phyloP scores from a whole-genome alignment of 2,113 vertebrate species.

The Salminus brasiliensis region DNA sequence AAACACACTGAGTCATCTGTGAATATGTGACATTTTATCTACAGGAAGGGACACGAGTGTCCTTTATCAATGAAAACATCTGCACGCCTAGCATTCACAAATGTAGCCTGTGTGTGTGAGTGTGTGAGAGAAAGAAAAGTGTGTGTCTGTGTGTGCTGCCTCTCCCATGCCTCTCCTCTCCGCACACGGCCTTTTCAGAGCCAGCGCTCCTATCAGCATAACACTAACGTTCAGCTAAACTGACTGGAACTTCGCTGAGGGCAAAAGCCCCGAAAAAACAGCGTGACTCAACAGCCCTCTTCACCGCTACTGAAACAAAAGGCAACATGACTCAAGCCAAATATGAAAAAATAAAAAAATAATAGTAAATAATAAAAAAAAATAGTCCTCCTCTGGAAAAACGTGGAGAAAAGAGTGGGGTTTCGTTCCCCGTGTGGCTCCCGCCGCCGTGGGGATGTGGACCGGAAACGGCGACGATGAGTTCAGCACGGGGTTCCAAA shows the following conservation, averaged over 20 bases:
- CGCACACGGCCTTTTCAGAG: not conserved
- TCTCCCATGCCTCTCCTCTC: not conserved
- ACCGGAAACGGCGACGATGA: not conserved
- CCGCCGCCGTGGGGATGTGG: not conserved
- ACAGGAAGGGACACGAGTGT: not conserved
- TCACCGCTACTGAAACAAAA: not conserved
- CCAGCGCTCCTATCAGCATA: slow-evolving; percentile 23
- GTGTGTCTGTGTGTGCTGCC: not conserved
- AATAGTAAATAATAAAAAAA: not conserved
- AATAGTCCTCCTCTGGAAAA: not conserved
- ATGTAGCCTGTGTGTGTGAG: not conserved
- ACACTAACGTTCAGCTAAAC: slow-evolving; percentile 21
- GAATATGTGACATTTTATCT: slow-evolving; percentile 25
- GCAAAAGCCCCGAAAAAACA: slow-evolving; percentile 19
- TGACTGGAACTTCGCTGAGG: slow-evolving; percentile 20
- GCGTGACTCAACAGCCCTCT: slow-evolving; percentile 16
- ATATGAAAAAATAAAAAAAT: not conserved
- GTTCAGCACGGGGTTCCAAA: not conserved
- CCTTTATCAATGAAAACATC: slow-evolving; percentile 25
- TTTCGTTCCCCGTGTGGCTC: not conserved
- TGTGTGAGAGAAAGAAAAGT: not conserved
- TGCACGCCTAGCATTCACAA: not conserved
- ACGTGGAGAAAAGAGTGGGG: not conserved
- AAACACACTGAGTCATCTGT: not conserved
- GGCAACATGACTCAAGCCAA: not conserved